Conservation (phyloP, 2,888 invertebrate species). For the Parelbella ahira region DNA sequence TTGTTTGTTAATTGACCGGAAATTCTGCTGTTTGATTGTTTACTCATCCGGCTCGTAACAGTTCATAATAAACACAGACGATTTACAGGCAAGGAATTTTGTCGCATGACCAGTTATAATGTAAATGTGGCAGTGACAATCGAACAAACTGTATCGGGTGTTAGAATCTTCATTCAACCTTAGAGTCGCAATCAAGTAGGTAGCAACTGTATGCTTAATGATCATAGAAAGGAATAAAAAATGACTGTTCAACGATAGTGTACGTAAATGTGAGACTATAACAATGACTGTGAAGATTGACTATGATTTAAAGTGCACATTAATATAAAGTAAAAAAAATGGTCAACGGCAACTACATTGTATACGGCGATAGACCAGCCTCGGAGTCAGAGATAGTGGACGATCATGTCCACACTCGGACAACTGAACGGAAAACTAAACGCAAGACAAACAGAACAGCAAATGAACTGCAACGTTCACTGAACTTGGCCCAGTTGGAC, state of each 20-base stretch:
- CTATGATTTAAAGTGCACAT: not conserved
- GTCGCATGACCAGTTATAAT: conserved; percentile 41
- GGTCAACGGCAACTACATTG: conserved; percentile 74
- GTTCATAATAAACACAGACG: conserved; percentile 48
- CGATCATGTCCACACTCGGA: conserved; percentile 63
- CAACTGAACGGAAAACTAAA: conserved; percentile 56
- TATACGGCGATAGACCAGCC: conserved; percentile 67
- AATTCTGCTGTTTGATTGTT: conserved; percentile 32
- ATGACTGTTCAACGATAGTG: too few relatives aligned
- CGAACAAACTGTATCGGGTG: conserved; percentile 61
- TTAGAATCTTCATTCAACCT: conserved; percentile 43
- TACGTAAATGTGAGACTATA: too few relatives aligned
- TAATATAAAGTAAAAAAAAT: conserved; percentile 41
- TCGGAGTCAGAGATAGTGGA: conserved; percentile 70
- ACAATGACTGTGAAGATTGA: conserved; percentile 13
- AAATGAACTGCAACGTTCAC: conserved; percentile 58
- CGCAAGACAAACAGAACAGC: conserved; percentile 57
- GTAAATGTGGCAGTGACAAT: conserved; percentile 49
- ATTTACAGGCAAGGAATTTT: conserved; percentile 56
- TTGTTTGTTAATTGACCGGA: conserved; percentile 25
- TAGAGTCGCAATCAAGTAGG: conserved; percentile 19
- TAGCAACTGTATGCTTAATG: not conserved
- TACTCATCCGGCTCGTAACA: conserved; percentile 33
- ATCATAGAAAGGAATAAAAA: too few relatives aligned
- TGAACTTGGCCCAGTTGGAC: conserved; percentile 61